Evolutionary conservation across 2,113 vertebrate species (phyloP), one percentile per base, ranked within the genome.

Genomic region (Miniopterus natalensis): DNA sequence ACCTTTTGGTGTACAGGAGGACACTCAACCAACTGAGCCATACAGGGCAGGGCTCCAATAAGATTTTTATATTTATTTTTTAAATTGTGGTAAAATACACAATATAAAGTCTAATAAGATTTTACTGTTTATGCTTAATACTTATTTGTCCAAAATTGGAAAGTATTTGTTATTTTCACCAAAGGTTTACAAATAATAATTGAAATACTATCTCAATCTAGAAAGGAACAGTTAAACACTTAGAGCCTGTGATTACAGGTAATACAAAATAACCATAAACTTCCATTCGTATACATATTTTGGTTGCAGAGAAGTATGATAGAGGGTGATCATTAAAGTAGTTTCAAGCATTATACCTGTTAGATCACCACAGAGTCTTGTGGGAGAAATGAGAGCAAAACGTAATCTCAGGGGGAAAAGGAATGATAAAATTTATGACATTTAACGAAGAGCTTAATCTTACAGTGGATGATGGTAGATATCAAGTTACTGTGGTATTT

Each of bases 61-160:
- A 74, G 36, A 70, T 25, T 87, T 88, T 84, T 51, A 15, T 40
- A n/a, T 53, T 27, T 73, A 63, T 74, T 86, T 83, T 73, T 75
- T 17, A 93, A 27, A 53, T 59, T 91, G 29, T 83, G 61, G 31
- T 63, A 59, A 93, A 95, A 85, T 80, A 51, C 10, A 77, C 8
- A 61, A 53, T 11, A 59, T 51, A 79, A 88, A 74, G n/a, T 55
- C 13, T 25, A 92, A 42, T 61, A 90, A 47, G 8, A 77, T 73
- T 92, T 92, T 94, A 59, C 29, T 77, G 45, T 42, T 88, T 92
- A 80, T 68, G 12, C 78, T 42, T 75, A 96, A 83, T 84, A 59
- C 10, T 88, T 57, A 27, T 51, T 61, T 66, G 36, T 93, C 74
- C 83, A 94, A 93, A 93, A 79, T 71, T 74, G 4, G 87, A 86